Evolutionary conservation across 1,140 invertebrate species (phyloP).

Genomic region (Dendroctonus valens): DNA sequence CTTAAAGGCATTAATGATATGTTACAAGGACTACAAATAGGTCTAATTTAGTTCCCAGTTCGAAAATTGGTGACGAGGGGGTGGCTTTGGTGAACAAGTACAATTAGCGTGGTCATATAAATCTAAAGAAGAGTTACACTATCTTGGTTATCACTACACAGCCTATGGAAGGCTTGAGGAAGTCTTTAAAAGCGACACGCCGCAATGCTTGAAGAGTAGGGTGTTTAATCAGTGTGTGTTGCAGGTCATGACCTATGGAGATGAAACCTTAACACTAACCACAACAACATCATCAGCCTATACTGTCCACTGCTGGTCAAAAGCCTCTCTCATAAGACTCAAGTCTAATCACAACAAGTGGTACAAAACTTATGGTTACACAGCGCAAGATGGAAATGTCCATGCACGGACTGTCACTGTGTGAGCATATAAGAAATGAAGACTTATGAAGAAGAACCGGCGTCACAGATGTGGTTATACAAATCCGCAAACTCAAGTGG

Average conservation of each 20-base stretch:
- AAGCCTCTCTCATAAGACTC: no score
- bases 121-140: slow-evolving; percentile 18
- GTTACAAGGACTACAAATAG: slow-evolving; percentile 15
- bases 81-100: slow-evolving; percentile 19
- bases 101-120: slow-evolving; percentile 13
- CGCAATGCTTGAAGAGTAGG: not conserved
- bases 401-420: not conserved
- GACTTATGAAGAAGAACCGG: slow-evolving; percentile 5
- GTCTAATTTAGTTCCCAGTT: slow-evolving; percentile 16
- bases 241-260: no score
- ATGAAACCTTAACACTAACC: slow-evolving; percentile 12
- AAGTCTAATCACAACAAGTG: slow-evolving; percentile 16
- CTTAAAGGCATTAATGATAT: slow-evolving; percentile 9
- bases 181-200: not conserved
- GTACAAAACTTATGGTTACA: slow-evolving; percentile 23
- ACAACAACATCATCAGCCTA: no score
- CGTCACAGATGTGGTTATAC: not conserved
- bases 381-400: slow-evolving; percentile 18
- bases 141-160: slow-evolving; percentile 20
- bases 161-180: not conserved
- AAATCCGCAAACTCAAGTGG: not conserved
- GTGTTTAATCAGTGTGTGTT: no score
- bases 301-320: no score
- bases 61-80: slow-evolving; percentile 13
- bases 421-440: slow-evolving; percentile 16